These are phyloP conservation scores for Encarsia formosa DNA, from an alignment of 2,888 invertebrate genomes.

Conservation along the genomic window DNA sequence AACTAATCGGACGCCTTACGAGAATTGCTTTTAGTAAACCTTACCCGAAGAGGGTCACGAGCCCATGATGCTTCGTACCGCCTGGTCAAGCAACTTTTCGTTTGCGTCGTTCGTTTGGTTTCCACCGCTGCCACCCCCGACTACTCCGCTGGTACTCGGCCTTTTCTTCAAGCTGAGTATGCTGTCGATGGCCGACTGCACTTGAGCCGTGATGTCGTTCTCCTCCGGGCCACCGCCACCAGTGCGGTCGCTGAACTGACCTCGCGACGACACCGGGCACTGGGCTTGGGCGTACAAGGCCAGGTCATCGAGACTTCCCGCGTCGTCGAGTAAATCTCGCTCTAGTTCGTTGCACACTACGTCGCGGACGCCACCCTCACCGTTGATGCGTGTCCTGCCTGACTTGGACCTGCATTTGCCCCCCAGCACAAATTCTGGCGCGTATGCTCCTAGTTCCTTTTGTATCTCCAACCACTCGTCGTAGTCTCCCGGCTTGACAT, in stretches of 20 bases:
- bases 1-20: conserved; percentile 48
- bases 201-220: conserved; percentile 71
- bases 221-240: conserved; percentile 38
- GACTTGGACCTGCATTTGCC: conserved; percentile 22
- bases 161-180: conserved; percentile 66
- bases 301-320: conserved; percentile 45
- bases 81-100: conserved; percentile 47
- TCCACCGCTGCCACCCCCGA: conserved; percentile 18
- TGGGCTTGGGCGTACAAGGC: conserved; percentile 43
- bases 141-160: no score
- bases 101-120: conserved; percentile 39
- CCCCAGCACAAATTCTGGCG: conserved; percentile 19
- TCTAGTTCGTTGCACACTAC: conserved; percentile 40
- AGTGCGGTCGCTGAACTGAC: conserved; percentile 26
- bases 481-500: conserved; percentile 51
- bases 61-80: conserved; percentile 49
- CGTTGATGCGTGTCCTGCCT: conserved; percentile 43
- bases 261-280: conserved; percentile 32
- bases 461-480: conserved; percentile 68
- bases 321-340: conserved; percentile 46
- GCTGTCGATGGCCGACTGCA: conserved; percentile 76
- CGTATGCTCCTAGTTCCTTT: conserved; percentile 55
- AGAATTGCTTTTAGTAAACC: conserved; percentile 49
- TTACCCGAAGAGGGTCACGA: conserved; percentile 51
- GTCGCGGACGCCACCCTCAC: conserved; percentile 35